A percentile compares a stretch with the other conserved stretches of the same genome.
Conservation (phyloP, 1,140 invertebrate genomes). For the Drosophila pachea region DNA sequence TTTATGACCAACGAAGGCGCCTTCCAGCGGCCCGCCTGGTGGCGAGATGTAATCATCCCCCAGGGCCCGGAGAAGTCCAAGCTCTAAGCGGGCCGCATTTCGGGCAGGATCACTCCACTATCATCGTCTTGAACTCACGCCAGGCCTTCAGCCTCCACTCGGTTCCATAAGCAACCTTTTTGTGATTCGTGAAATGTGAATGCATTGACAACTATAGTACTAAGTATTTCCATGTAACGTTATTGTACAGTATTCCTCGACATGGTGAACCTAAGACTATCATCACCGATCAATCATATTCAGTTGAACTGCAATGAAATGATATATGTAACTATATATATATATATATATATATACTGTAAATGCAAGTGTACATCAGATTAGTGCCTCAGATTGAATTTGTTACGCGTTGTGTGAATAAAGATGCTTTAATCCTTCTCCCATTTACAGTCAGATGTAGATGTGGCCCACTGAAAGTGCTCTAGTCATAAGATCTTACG, state of each 20-base stretch:
- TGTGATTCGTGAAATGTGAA: neutral
- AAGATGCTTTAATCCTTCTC: constrained; percentile 29
- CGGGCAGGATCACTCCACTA: no score
- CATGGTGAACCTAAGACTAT: neutral
- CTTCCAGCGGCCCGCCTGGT: constrained; percentile 88
- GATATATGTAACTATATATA: neutral
- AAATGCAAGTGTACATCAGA: constrained; percentile 11
- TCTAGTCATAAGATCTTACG: neutral
- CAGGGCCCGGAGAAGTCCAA: constrained; percentile 66
- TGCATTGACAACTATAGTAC: neutral
- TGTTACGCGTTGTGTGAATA: constrained; percentile 41
- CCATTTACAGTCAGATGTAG: no score
- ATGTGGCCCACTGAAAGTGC: neutral
- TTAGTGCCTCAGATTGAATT: constrained; percentile 45
- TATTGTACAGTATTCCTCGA: neutral
- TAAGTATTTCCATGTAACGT: neutral
- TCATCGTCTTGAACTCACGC: no score
- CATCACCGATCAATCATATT: neutral
- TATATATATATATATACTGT: neutral
- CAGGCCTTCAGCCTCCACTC: no score
- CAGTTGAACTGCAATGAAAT: constrained; percentile 17
- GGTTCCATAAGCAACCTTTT: neutral
- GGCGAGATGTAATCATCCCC: constrained; percentile 84
- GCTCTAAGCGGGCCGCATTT: constrained; percentile 34
- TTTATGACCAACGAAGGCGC: constrained; percentile 86